Base-by-base conservation (phyloP, 1,140 invertebrate species). In the Hylyphantes graminicola region DNA sequence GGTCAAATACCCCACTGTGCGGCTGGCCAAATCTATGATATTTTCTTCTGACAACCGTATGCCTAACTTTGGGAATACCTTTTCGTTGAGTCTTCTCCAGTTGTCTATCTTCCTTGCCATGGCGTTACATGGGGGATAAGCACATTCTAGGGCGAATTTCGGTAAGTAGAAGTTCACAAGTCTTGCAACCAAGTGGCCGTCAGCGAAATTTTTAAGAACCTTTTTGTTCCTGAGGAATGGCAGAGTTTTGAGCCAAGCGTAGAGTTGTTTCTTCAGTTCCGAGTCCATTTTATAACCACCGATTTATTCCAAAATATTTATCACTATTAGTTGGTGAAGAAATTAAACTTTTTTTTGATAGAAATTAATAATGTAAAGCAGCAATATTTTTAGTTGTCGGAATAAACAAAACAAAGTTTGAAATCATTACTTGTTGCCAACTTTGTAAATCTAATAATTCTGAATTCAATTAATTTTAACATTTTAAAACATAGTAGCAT, bases 51-150 rank as follows among this genome's bases (percentile, higher is more conserved):
- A 51, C n/a, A 82, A 11, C 0, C 63, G 12, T 2, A 63, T 6
- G 1, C 17, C 57, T 15, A 82, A 35, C 48, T 74, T 57, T 0
- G 17, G 6, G n/a, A 82, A 53, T 53, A 82, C 79, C 19, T 82
- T 82, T n/a, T 12, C 7, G 50, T 82, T 82, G 12, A 82, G 48
- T 74, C 79, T 51, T 68, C 55, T 59, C 79, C 79, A 82, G 50
- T 82, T 82, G n/a, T 82, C 70, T 15, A 63, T 54, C 13, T 73
- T 82, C 9, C 64, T 74, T 1, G 11, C 19, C 55, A 73, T 15
- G 15, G 79, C 61, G 55, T 63, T 82, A 12, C 68, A 73, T 4
- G 79, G 12, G 5, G 70, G 70, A 74, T 82, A 82, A 2, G 79
- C 79, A 48, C 74, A 73, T 63, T 73, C 79, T 6, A 73, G 35